Evolutionary conservation across 1,140 invertebrate species (phyloP).

Genomic region (Marisa cornuarietis): DNA sequence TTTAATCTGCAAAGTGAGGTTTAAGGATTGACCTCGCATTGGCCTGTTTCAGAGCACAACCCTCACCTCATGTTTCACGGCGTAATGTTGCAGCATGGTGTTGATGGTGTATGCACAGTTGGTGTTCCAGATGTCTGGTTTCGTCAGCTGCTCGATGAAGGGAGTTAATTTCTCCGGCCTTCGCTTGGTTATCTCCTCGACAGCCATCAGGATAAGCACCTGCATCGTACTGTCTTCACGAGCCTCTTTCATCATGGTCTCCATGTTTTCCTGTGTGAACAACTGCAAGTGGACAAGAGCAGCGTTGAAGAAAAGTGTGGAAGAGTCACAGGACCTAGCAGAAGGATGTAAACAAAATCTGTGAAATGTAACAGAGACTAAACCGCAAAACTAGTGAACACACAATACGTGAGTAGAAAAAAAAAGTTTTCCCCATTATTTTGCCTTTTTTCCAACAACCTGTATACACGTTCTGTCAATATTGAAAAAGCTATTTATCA

Average conservation of each 20-base stretch:
- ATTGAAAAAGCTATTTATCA: too few species aligned
- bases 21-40: too few species aligned
- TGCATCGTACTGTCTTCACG: background rate
- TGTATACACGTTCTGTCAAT: too few species aligned
- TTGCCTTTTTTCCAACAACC: too few species aligned
- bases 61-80: background rate
- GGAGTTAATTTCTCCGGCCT: constrained; percentile 14
- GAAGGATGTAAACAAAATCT: background rate
- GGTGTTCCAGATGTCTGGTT: constrained; percentile 4
- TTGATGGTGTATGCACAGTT: background rate
- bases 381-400: too few species aligned
- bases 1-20: too few species aligned
- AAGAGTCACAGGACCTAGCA: too few species aligned
- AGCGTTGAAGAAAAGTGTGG: background rate
- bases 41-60: background rate
- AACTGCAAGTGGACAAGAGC: background rate
- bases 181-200: constrained; percentile 21
- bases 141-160: constrained; percentile 19
- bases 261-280: constrained; percentile 21
- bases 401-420: too few species aligned
- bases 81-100: constrained; percentile 12
- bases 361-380: too few species aligned
- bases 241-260: constrained; percentile 10
- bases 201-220: background rate
- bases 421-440: too few species aligned